Evolutionary conservation across 2,888 invertebrate genomes (phyloP).

Genomic region (Pardosa pseudoannulata): DNA sequence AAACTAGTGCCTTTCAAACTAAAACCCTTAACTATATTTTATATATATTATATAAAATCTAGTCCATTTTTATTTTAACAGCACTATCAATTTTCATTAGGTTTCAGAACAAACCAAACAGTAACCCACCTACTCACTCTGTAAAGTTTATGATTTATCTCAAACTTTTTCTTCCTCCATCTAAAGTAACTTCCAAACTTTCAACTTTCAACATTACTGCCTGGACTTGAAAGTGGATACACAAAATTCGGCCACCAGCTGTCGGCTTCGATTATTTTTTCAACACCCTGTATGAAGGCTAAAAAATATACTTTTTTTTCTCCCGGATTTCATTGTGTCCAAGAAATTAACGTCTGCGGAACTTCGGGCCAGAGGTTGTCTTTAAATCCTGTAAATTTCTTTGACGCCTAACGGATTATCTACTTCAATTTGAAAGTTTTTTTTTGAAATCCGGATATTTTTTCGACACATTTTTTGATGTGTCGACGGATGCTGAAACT

Average conservation of each 20-base stretch:
- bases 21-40: no score
- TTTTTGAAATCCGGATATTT: constrained; percentile 66
- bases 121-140: no score
- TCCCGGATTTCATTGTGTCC: constrained; percentile 8
- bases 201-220: constrained; percentile 3
- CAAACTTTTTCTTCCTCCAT: neutral
- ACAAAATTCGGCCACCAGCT: neutral
- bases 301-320: constrained; percentile 11
- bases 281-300: neutral
- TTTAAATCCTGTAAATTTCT: constrained; percentile 70
- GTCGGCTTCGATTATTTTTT: constrained; percentile 11
- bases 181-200: neutral
- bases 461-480: constrained; percentile 62
- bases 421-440: constrained; percentile 60
- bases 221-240: neutral
- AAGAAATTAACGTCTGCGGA: constrained; percentile 4
- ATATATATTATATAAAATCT: no score
- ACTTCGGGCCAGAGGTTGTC: constrained; percentile 44
- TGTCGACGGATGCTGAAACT: neutral
- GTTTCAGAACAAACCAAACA: no score
- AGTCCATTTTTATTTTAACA: no score
- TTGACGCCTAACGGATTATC: constrained; percentile 68
- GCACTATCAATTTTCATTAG: no score
- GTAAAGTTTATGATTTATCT: no score
- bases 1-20: no score